Evolutionary conservation across 2,113 vertebrate species (phyloP).

Genomic region (Bos indicus): DNA sequence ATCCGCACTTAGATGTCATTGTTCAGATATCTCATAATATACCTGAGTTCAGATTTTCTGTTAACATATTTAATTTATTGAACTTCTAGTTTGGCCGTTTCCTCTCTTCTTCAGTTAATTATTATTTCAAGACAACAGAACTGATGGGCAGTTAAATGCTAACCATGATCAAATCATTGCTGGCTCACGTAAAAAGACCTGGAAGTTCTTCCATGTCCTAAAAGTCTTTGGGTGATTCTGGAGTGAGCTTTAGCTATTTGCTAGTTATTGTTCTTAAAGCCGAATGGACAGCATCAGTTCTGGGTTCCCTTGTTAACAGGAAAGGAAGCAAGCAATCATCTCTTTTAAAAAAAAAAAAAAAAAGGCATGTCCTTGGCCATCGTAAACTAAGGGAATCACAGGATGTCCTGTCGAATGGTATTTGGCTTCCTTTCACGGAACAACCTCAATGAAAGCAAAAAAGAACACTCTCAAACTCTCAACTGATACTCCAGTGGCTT

Average conservation of each 20-base stretch:
- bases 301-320: neutral
- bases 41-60: neutral
- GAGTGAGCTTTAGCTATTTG: neutral
- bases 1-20: neutral
- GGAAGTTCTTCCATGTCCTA: neutral
- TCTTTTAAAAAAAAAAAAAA: neutral
- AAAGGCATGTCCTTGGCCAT: slow-evolving; percentile 42
- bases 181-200: neutral
- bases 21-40: neutral
- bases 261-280: neutral
- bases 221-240: neutral
- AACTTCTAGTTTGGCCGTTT: neutral
- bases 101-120: neutral
- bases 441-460: slow-evolving; percentile 63
- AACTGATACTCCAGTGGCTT: slow-evolving; percentile 40
- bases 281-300: neutral
- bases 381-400: slow-evolving; percentile 69
- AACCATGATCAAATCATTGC: neutral
- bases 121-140: neutral
- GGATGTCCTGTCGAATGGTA: slow-evolving; percentile 69
- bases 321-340: slow-evolving; percentile 44
- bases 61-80: neutral
- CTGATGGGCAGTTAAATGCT: neutral
- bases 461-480: slow-evolving; percentile 55
- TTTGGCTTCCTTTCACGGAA: slow-evolving; percentile 70